A percentile compares a stretch with the other conserved stretches of the same genome.
These are phyloP conservation scores for Grallaria varia DNA, from an alignment of 2,113 vertebrate genomes.

Conservation along the genomic window DNA sequence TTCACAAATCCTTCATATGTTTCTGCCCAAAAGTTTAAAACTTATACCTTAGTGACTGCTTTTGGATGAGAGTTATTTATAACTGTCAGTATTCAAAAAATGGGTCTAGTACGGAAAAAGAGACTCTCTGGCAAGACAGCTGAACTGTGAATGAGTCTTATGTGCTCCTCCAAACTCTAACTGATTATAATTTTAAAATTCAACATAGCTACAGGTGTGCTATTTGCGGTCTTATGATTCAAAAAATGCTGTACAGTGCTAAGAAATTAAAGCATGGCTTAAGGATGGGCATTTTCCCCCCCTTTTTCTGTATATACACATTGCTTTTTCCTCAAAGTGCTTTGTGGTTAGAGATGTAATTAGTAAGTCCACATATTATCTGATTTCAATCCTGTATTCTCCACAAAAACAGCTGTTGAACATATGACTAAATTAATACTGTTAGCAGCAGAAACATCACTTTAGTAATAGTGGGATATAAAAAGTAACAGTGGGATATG, in stretches of 20 bases:
- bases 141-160: background rate
- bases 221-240: background rate
- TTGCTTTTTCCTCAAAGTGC: background rate
- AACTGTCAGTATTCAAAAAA: background rate
- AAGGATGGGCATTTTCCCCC: background rate
- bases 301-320: background rate
- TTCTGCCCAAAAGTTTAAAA: background rate
- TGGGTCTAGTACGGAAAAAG: background rate
- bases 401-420: background rate
- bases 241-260: background rate
- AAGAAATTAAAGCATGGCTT: background rate
- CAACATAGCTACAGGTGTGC: background rate
- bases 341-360: background rate
- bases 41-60: background rate
- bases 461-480: background rate
- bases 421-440: background rate
- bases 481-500: background rate
- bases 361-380: background rate
- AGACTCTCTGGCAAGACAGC: background rate
- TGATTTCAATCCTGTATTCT: background rate
- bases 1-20: conserved; percentile 13
- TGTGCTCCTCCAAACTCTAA: background rate
- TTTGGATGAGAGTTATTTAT: background rate
- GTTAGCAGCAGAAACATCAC: background rate
- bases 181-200: background rate